Percentiles rank a stretch among this genome's conserved stretches.
phyloP scores from a whole-genome alignment of 1,140 invertebrate species.

The Pteromalus puparum region DNA sequence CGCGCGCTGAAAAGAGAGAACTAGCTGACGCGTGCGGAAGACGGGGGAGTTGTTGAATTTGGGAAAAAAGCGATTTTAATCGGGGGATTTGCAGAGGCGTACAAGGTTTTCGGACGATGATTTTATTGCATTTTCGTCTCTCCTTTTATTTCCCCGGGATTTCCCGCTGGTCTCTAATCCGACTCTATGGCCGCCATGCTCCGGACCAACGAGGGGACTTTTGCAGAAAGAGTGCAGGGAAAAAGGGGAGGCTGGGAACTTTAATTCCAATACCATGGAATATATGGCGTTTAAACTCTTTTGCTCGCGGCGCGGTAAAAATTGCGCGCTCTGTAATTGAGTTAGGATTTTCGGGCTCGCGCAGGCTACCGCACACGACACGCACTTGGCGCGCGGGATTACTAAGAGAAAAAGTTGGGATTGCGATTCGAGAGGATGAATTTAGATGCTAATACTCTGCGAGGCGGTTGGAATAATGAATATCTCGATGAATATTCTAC shows the following conservation, averaged over 20 bases:
- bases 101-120: background rate
- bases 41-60: background rate
- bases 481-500: no score
- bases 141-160: background rate
- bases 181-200: no score
- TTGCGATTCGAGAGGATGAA: no score
- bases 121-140: background rate
- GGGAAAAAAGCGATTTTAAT: slow-evolving; percentile 11
- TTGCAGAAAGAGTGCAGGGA: background rate
- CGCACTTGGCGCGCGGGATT: no score
- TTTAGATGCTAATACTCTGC: no score
- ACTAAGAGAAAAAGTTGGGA: no score
- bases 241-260: background rate
- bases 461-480: no score
- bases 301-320: background rate
- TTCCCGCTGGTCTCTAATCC: no score
- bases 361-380: no score
- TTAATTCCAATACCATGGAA: slow-evolving; percentile 14
- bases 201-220: background rate
- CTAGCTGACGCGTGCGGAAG: background rate
- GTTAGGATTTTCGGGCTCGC: background rate
- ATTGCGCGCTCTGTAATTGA: background rate
- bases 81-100: background rate
- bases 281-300: background rate
- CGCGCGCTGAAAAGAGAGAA: background rate